Evolutionary conservation across 2,113 vertebrate species (phyloP), one percentile per base, ranked within the genome.

Genomic region (Scomber colias): DNA sequence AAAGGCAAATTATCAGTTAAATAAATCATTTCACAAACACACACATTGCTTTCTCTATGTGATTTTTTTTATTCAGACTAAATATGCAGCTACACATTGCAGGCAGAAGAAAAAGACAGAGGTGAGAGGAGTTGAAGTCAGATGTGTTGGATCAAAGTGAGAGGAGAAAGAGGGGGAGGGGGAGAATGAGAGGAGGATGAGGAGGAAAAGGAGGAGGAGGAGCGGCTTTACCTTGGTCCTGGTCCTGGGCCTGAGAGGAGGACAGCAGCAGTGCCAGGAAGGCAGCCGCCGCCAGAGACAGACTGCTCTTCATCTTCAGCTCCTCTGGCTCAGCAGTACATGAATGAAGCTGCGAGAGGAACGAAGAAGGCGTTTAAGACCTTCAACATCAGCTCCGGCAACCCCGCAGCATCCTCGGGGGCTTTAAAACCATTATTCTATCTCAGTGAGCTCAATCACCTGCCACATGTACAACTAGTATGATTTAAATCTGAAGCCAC

Each of bases 161-260:
- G 54, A 46, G 45, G 45, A 56, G 21, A 57, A 49, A 21, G 8
- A 59, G 50, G 19, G 2, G 11, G 19, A 16, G 30, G 61, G 57
- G 15, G 56, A n/a, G 71, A 56, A 62, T 15, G 48, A 45, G 35
- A 16, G 15, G 11, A 44, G 31, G 27, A 3, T 5, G 55, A 63
- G 27, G 57, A 59, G 14, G 48, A 75, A 49, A 44, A 74, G 21
- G 53, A 46, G 66, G 68, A 66, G 19, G 48, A 55, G 49, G 35
- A 45, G 56, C 5, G n/a, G 79, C 56, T 89, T 97, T 99, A 99
- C 98, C 98, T 98, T 95, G 94, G 77, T 94, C 94, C 90, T 95
- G 94, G 77, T 94, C 94, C 90, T 99, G 97, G 88, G 96, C 97
- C 87, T 95, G 93, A 76, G 92, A 93, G 87, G 94, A 95, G 84